phyloP scores from a whole-genome alignment of 2,113 vertebrate species.

The Oreochromis niloticus region DNA sequence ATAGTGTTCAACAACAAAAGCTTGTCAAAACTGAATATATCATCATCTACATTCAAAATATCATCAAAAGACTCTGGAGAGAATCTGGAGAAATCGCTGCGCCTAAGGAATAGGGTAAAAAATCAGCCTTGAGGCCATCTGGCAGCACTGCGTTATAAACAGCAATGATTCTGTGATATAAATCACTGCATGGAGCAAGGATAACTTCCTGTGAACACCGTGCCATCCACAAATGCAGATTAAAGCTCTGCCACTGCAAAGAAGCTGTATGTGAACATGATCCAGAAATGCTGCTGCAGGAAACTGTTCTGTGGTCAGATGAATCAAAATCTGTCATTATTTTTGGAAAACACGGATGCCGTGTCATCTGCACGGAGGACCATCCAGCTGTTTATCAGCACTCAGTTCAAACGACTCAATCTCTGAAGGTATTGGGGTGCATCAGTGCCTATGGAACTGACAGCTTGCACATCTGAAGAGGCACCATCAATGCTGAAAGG shows the following conservation, averaged over 20 bases:
- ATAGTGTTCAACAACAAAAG: fast-evolving
- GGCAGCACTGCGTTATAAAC: fast-evolving
- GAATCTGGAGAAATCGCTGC: not conserved
- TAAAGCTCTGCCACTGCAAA: not conserved
- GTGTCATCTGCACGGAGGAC: not conserved
- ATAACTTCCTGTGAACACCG: not conserved
- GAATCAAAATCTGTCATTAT: not conserved
- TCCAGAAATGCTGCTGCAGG: not conserved
- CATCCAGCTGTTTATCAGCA: not conserved
- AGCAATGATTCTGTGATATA: not conserved
- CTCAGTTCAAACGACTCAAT: not conserved
- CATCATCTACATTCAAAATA: not conserved
- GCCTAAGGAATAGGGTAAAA: not conserved
- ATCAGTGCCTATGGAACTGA: not conserved
- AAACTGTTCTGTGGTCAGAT: not conserved
- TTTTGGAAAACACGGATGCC: not conserved
- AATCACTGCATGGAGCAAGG: not conserved
- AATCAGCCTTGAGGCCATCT: not conserved
- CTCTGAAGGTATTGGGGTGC: not conserved
- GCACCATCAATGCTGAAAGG: not conserved
- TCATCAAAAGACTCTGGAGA: not conserved
- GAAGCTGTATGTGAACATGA: not conserved
- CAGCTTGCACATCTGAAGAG: not conserved
- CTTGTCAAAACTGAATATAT: not conserved
- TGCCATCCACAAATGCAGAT: not conserved